phyloP scores from a whole-genome alignment of 2,113 vertebrate species.

The Pygoscelis adeliae region DNA sequence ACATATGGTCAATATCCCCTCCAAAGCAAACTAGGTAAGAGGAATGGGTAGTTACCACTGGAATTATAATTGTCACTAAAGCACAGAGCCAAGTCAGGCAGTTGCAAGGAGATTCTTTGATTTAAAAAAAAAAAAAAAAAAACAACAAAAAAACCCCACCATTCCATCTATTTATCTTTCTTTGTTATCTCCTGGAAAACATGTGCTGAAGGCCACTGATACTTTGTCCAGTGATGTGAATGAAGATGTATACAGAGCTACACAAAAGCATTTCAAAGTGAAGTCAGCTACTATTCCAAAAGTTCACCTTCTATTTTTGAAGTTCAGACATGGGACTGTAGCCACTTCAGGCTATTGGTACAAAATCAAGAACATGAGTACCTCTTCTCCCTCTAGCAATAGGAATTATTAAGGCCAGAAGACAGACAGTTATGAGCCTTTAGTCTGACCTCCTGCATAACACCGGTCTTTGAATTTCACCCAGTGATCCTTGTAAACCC shows the following conservation, averaged over 20 bases:
- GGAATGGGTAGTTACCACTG: not conserved
- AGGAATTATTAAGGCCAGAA: not conserved
- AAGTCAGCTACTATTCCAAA: not conserved
- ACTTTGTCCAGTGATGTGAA: not conserved
- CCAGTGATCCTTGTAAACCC: not conserved
- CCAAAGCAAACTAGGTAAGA: conserved; percentile 40
- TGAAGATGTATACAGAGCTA: not conserved
- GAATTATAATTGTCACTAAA: conserved; percentile 18
- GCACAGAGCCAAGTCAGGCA: not conserved
- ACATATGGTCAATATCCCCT: not conserved
- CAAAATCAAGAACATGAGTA: not conserved
- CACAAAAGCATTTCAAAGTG: not conserved
- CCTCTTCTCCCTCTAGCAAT: not conserved
- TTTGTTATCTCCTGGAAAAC: not conserved
- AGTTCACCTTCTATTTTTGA: not conserved
- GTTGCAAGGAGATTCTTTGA: not conserved
- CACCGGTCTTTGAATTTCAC: not conserved
- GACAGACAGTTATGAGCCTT: not conserved
- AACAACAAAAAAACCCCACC: not conserved
- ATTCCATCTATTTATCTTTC: not conserved
- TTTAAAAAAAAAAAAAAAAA: not conserved
- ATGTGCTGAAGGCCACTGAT: not conserved
- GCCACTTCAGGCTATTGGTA: not conserved
- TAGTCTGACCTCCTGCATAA: not conserved
- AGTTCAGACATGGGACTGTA: not conserved